Percentiles rank a stretch among this genome's conserved stretches.
phyloP scores from a whole-genome alignment of 2,113 vertebrate genomes.

The Pelecanus crispus region DNA sequence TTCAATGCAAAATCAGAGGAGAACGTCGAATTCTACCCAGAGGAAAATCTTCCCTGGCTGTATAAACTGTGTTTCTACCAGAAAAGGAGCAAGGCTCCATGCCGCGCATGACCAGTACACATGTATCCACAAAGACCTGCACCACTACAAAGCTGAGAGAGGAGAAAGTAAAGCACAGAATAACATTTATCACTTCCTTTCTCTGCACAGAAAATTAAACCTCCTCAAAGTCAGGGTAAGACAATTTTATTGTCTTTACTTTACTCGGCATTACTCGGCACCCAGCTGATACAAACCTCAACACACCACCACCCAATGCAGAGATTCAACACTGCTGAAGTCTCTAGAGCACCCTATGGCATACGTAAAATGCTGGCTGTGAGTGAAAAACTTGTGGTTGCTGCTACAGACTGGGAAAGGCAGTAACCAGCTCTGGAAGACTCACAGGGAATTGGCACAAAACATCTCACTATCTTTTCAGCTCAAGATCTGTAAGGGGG shows the following conservation, averaged over 20 bases:
- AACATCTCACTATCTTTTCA: neutral
- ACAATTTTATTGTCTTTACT: too few relatives aligned
- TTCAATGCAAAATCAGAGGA: neutral
- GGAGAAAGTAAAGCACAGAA: neutral
- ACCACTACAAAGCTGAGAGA: neutral
- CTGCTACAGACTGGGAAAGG: neutral
- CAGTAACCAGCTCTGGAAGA: neutral
- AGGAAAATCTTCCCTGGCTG: neutral
- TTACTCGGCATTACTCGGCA: too few relatives aligned
- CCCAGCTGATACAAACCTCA: neutral
- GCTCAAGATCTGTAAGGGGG: neutral
- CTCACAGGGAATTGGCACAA: neutral
- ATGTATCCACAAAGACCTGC: neutral
- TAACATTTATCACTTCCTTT: neutral
- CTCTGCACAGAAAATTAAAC: neutral
- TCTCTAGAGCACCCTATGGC: neutral
- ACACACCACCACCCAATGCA: rapidly evolving
- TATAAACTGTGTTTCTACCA: neutral
- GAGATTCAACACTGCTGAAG: neutral
- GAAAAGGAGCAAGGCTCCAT: neutral
- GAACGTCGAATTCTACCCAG: neutral
- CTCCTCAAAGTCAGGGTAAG: neutral
- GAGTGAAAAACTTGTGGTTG: neutral
- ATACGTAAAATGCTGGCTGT: neutral
- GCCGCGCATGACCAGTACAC: neutral